Base-by-base conservation (phyloP, 2,113 vertebrate species). In the Chrysemys picta region DNA sequence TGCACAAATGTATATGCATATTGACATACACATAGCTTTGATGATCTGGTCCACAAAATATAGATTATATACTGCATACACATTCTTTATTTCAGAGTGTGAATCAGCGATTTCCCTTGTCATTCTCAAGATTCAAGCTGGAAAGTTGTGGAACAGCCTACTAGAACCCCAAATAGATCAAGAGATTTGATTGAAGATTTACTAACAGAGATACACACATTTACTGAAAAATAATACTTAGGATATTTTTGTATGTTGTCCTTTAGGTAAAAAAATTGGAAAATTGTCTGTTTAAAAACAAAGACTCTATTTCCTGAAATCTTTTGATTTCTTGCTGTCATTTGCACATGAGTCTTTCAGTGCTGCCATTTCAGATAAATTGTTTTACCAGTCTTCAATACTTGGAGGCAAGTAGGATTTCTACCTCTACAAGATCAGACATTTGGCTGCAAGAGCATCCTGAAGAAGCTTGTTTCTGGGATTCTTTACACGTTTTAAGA, bases 21-120 rank as follows among this genome's bases (percentile, higher is more conserved):
- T 3, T 85, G 0, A 0, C 2, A 27, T 0, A 79, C 50, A 88
- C 6, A 35, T 57, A 75, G 81, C 16, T 62, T 29, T 0, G 0
- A 13, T 94, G 56, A 92, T 62, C 8, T 6, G 17, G 52, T 82
- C 31, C 9, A 72, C n/a, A 29, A 6, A 25, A 0, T 17, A 2
- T 59, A 21, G 65, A 94, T 92, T 69, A 78, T 13, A 47, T 22
- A 2, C 4, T 87, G 10, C 56, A 79, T 45, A 78, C 53, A 42
- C 75, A 9, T 4, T 3, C 38, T 35, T 5, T 75, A 50, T 75
- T 91, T 93, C 35, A 52, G 65, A 13, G 31, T 75, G 2, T 38
- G 14, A 85, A 45, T 16, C 50, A 82, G 7, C 65, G 38, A 13
- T 47, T 85, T 82, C 8, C 5, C n/a, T 45, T 88, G n/a, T 45